phyloP scores from a whole-genome alignment of 2,888 invertebrate species.

The Agonopterix subpropinquella region DNA sequence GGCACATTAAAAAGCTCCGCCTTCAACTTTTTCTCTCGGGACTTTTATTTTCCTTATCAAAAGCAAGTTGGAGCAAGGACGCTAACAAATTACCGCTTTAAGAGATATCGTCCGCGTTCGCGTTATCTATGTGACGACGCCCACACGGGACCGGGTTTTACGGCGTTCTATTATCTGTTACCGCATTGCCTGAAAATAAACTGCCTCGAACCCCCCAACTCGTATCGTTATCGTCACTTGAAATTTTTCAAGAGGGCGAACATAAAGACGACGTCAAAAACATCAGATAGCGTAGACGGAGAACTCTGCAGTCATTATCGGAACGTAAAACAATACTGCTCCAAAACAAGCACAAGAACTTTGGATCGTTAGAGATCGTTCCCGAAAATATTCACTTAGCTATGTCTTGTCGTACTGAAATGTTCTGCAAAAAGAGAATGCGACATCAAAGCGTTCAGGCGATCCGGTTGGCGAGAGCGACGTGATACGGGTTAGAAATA shows the following conservation, averaged over 20 bases:
- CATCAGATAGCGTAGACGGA: background rate
- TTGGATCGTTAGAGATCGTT: conserved; percentile 47
- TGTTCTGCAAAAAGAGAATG: conserved; percentile 71
- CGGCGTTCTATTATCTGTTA: conserved; percentile 56
- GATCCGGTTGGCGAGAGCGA: conserved; percentile 51
- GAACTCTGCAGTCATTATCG: background rate
- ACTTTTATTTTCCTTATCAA: conserved; percentile 44
- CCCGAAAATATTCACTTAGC: conserved; percentile 62
- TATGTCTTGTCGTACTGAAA: conserved; percentile 47
- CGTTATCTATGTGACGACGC: conserved; percentile 50
- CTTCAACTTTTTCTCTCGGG: conserved; percentile 27
- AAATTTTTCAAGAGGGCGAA: conserved; percentile 28
- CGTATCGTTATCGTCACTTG: conserved; percentile 29
- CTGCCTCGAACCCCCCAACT: conserved; percentile 33
- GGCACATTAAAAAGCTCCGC: conserved; percentile 13
- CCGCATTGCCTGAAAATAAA: conserved; percentile 62
- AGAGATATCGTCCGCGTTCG: conserved; percentile 44
- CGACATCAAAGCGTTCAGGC: conserved; percentile 67
- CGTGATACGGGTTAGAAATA: conserved; percentile 71
- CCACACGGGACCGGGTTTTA: conserved; percentile 58
- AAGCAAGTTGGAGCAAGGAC: conserved; percentile 35
- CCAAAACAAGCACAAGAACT: conserved; percentile 31
- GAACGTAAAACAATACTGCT: conserved; percentile 14
- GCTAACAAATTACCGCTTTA: conserved; percentile 63
- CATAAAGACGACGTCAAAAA: conserved; percentile 6